phyloP scores from a whole-genome alignment of 2,113 vertebrate genomes.

The Jacana jacana region DNA sequence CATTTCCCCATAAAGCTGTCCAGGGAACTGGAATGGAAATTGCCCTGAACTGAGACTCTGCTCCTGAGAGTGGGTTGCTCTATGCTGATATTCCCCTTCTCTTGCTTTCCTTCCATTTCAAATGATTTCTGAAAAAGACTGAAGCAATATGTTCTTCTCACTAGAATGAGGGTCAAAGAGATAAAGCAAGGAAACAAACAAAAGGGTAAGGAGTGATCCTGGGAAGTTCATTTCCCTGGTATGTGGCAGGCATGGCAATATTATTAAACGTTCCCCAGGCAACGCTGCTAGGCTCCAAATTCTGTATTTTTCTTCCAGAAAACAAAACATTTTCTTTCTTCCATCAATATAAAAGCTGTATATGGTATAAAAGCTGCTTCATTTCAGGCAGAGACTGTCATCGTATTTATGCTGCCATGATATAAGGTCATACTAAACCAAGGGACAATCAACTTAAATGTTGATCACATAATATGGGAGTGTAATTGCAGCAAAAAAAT shows the following conservation, averaged over 20 bases:
- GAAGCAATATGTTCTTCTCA: neutral
- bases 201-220: neutral
- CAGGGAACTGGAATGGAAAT: conserved; percentile 48
- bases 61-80: conserved; percentile 16
- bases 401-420: neutral
- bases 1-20: conserved; percentile 44
- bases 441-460: neutral
- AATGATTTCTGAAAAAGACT: neutral
- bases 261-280: conserved; percentile 34
- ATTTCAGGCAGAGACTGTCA: neutral
- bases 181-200: neutral
- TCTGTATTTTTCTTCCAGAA: conserved; percentile 23
- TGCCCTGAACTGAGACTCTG: conserved; percentile 19
- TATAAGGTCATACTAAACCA: neutral
- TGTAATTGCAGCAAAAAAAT: conserved; percentile 14
- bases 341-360: too few species aligned
- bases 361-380: neutral
- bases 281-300: conserved; percentile 20
- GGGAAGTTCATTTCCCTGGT: neutral
- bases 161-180: neutral
- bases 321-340: neutral
- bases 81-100: neutral
- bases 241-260: conserved; percentile 10
- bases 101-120: neutral
- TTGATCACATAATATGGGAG: neutral